A percentile compares a stretch with the other conserved stretches of the same genome.
phyloP scores from a whole-genome alignment of 2,888 invertebrate species.

The Ectemnius lituratus region DNA sequence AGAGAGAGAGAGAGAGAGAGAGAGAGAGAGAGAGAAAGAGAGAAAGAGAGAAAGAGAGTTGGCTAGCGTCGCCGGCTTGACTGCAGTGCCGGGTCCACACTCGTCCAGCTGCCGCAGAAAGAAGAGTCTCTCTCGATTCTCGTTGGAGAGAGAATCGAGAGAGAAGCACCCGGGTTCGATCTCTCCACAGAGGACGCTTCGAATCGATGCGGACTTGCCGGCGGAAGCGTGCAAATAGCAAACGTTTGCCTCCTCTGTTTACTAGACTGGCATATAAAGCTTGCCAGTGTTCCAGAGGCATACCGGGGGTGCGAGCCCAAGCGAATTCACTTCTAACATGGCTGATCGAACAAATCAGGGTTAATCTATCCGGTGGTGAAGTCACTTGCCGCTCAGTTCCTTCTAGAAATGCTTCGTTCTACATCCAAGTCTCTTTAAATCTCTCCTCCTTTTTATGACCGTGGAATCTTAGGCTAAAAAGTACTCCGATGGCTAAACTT shows the following conservation, averaged over 20 bases:
- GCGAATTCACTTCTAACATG: no score
- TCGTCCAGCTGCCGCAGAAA: no score
- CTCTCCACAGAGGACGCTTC: not conserved
- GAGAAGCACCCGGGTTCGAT: not conserved
- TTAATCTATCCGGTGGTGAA: slow-evolving; percentile 11
- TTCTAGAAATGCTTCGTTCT: not conserved
- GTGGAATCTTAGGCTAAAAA: no score
- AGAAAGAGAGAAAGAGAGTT: not conserved
- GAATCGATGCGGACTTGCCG: slow-evolving; percentile 29
- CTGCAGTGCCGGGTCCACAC: no score
- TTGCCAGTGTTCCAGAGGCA: no score
- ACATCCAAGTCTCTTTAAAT: not conserved
- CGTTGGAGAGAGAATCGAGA: no score
- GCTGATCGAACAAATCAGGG: slow-evolving; percentile 14
- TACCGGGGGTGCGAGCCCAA: no score
- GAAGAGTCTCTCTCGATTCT: no score
- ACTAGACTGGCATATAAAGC: slow-evolving; percentile 4
- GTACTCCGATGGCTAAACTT: no score
- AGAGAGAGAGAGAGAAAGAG: not conserved
- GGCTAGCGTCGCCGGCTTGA: slow-evolving; percentile 9
- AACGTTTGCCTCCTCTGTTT: slow-evolving; percentile 33
- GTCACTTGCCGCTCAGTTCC: not conserved
- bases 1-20: not conserved
- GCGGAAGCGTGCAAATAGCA: slow-evolving; percentile 33
- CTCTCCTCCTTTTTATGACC: no score